phyloP scores from a whole-genome alignment of 2,797 vertebrate species.

The Parauchenoglanis punctatus region DNA sequence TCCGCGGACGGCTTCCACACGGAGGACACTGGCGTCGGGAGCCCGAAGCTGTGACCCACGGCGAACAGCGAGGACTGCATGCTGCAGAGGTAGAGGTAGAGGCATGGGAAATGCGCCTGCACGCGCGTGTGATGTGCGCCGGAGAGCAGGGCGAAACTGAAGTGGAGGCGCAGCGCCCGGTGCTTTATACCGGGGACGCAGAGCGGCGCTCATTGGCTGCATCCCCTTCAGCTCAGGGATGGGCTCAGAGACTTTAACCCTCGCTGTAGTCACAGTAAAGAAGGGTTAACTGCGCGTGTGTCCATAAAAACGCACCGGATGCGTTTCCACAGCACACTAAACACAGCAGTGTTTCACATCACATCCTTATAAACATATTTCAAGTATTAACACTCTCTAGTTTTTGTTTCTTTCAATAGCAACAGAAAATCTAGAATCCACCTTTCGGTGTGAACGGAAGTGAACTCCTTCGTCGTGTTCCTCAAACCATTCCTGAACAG shows the following conservation, averaged over 20 bases:
- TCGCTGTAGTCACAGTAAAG: too few relatives aligned
- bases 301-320: not conserved
- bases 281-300: not conserved
- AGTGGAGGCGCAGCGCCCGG: not conserved
- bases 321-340: not conserved
- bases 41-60: conserved; percentile 43
- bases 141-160: not conserved
- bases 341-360: not conserved
- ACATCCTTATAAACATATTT: not conserved
- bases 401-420: too few relatives aligned
- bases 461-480: too few relatives aligned
- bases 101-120: conserved; percentile 8
- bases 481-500: too few relatives aligned
- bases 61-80: conserved; percentile 58
- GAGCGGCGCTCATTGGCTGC: conserved; percentile 14
- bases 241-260: not conserved
- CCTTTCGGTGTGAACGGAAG: too few relatives aligned
- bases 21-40: conserved; percentile 51
- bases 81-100: not conserved
- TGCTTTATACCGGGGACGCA: not conserved
- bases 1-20: conserved; percentile 43
- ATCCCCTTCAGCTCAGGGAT: not conserved
- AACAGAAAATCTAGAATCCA: too few relatives aligned
- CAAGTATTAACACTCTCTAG: not conserved
- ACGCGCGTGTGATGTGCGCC: not conserved